These are phyloP conservation scores for Psilopogon haemacephalus DNA, from an alignment of 2,113 vertebrate species.

Conservation along the genomic window DNA sequence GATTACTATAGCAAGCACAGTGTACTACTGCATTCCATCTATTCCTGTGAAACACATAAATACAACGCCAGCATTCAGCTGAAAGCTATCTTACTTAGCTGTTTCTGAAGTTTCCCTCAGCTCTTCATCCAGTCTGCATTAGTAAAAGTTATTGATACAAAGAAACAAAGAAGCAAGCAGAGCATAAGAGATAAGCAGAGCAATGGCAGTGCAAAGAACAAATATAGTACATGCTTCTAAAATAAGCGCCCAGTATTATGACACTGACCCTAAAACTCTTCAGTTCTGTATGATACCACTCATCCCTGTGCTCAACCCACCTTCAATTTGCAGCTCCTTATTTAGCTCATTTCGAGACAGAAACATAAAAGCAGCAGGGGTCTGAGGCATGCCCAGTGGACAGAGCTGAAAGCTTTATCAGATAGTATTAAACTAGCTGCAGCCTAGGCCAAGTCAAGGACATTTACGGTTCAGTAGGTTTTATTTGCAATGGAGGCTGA, in stretches of 20 bases:
- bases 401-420: constrained; percentile 54
- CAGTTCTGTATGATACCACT: neutral
- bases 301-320: neutral
- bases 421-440: constrained; percentile 52
- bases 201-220: constrained; percentile 74
- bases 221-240: constrained; percentile 30
- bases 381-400: constrained; percentile 64
- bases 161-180: constrained; percentile 78
- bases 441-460: constrained; percentile 67
- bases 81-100: constrained; percentile 87
- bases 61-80: constrained; percentile 47
- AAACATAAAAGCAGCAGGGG: constrained; percentile 35
- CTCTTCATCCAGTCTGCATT: constrained; percentile 92
- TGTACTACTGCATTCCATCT: constrained; percentile 31
- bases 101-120: constrained; percentile 86
- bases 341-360: constrained; percentile 24
- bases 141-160: constrained; percentile 73
- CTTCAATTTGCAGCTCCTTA: constrained; percentile 12
- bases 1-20: neutral
- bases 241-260: neutral
- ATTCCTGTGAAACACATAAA: constrained; percentile 45
- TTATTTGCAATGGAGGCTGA: constrained; percentile 66
- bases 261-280: neutral
- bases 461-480: constrained; percentile 37
- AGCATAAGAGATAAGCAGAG: constrained; percentile 75